Conservation (phyloP, 2,113 vertebrate genomes). For the Oryzias javanicus region DNA sequence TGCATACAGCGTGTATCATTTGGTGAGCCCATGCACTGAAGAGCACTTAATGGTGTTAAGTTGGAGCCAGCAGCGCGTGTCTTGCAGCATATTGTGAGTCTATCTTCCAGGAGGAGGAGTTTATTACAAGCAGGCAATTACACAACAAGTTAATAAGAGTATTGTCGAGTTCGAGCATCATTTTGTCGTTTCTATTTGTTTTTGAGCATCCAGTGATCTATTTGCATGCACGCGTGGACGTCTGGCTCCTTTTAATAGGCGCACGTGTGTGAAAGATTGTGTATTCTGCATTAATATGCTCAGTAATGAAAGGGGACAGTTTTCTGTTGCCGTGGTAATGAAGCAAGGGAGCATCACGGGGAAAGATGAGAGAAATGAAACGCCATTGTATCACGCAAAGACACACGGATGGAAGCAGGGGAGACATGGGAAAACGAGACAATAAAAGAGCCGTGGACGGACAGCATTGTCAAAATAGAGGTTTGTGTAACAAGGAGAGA, state of each 20-base stretch:
- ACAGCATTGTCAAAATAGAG: constrained; percentile 46
- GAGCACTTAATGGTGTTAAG: constrained; percentile 50
- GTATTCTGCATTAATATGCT: constrained; percentile 41
- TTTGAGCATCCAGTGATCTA: background rate
- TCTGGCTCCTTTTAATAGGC: background rate
- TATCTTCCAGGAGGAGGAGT: constrained; percentile 14
- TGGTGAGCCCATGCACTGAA: constrained; percentile 23
- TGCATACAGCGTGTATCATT: constrained; percentile 26
- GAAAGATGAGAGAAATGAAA: constrained; percentile 15
- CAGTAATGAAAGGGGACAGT: constrained; percentile 52
- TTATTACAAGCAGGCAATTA: constrained; percentile 29
- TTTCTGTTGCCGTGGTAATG: constrained; percentile 58
- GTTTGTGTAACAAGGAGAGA: constrained; percentile 16
- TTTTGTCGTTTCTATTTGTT: background rate
- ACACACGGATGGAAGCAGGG: constrained; percentile 26
- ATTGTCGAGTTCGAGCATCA: background rate
- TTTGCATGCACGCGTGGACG: constrained; percentile 15
- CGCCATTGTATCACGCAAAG: constrained; percentile 28
- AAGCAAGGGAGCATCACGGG: constrained; percentile 39
- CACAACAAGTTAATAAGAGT: constrained; percentile 16
- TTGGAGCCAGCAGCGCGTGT: constrained; percentile 24
- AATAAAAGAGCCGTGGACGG: constrained; percentile 33
- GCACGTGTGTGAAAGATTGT: background rate
- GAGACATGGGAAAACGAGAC: constrained; percentile 1
- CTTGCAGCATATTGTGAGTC: constrained; percentile 25